Evolutionary conservation across 2,888 invertebrate genomes (phyloP), one percentile per base, ranked within the genome.

Genomic region (Steromphala cineraria): DNA sequence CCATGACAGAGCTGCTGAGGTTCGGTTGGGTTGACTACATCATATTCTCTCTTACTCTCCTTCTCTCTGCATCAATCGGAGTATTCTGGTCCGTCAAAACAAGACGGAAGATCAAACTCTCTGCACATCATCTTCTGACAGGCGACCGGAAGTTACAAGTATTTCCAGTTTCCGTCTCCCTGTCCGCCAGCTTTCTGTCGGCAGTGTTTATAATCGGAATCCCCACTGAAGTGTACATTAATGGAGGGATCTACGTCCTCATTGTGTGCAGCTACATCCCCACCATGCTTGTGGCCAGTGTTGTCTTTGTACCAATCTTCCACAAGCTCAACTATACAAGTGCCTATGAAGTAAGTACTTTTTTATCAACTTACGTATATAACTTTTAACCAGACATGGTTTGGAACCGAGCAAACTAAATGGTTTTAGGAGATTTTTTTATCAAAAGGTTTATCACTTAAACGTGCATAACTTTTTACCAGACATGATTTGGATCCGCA

Each of bases 251-350:
- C 93, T 98, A 97, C 92, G 83, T 84, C 78, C 81, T 86, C 79
- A 82, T 90, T n/a, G 79, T 80, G 91, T 86, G 97, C 56, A 95
- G 97, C 0, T 97, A 97, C 93, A 92, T 97, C 31, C 91, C 97
- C 15, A 96, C 96, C 10, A 97, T 97, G 5, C 97, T 88, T 0
- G 80, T 91, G 82, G 78, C 89, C 15, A 88, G 88, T 0, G 86
- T 89, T 75, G 82, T 89, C 5, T 90, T 88, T 75, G 80, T 92
- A 19, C 89, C 90, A 1, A 87, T 90, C 2, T 90, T 90, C 80
- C 88, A 90, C 81, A 81, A 86, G 19, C 84, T 91, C 53, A 85
- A 86, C 62, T 82, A 90, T 10, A 86, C 88, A 19, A 90, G 89
- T 80, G 89, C 88, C 5, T 90, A 91, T 80, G 89, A 90, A 87